Evolutionary conservation across 2,113 vertebrate species (phyloP), one percentile per base, ranked within the genome.

Genomic region (Serilophus lunatus): DNA sequence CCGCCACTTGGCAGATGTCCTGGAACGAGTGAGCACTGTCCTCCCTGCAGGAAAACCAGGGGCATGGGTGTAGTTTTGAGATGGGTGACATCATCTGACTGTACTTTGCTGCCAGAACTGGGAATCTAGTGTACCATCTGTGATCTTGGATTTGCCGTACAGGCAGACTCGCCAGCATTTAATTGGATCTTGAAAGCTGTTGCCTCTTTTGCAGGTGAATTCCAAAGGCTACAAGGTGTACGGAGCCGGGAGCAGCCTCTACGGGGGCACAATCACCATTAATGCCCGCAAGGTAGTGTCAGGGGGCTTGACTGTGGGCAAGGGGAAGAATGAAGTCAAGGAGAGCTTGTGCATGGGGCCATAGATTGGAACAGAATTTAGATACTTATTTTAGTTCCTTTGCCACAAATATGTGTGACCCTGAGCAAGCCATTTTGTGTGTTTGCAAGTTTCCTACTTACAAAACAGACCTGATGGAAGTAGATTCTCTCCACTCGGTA

Each of bases 181-280:
- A 57, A 19, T 12, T 70, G 28, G 2, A 3, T 59, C 36, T 40
- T 86, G n/a, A 83, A 86, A 82, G 49, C 49, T 79, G 7, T 83
- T 90, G 26, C 80, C 8, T 69, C 53, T 54, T 92, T 66, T 90
- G 3, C 93, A 99, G 99, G 99, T 99, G 25, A 99, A 99, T 97
- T 99, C 99, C 16, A 99, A 99, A 98, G 99, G 99, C 51, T 99
- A 99, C 83, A 99, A 99, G 75, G 99, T 99, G 7, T 99, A 99
- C 70, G 99, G 99, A 9, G 99, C 99, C 26, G 99, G 99, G 72
- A 99, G 99, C 97, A 99, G 98, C 80, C 98, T 99, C 13, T 98
- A 98, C 49, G 99, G 99, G 11, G 99, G 99, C 74, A 99, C 99
- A 18, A 99, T 99, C 95, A 99, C 99, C 10, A 99, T 99, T 92